A percentile compares a stretch with the other conserved stretches of the same genome.
phyloP scores from a whole-genome alignment of 2,113 vertebrate species.

The Calyptommatus sinebrachiatus region DNA sequence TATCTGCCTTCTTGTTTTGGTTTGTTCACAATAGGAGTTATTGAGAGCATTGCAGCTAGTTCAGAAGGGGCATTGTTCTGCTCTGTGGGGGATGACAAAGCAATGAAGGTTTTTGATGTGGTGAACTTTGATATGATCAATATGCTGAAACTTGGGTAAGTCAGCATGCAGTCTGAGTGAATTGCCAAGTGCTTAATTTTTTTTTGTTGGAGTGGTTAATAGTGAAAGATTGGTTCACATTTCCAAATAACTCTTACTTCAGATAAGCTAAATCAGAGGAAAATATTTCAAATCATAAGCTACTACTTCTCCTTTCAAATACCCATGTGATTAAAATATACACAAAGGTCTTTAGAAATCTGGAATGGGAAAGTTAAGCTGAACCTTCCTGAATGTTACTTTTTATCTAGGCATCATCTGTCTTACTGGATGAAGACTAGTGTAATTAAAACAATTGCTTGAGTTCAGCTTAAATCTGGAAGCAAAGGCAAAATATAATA shows the following conservation, averaged over 20 bases:
- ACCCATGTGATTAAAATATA: background rate
- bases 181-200: background rate
- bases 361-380: background rate
- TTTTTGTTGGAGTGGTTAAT: background rate
- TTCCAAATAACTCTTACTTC: background rate
- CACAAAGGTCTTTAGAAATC: background rate
- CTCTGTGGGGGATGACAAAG: constrained; percentile 94
- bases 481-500: background rate
- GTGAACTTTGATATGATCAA: constrained; percentile 99
- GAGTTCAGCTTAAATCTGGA: background rate
- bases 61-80: constrained; percentile 91
- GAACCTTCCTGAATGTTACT: background rate
- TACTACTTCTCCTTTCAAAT: background rate
- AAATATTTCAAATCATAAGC: background rate
- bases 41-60: constrained; percentile 91
- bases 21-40: constrained; percentile 77
- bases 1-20: background rate
- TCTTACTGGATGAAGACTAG: background rate
- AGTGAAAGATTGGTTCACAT: background rate
- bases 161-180: constrained; percentile 21
- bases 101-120: constrained; percentile 98
- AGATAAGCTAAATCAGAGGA: background rate
- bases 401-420: background rate
- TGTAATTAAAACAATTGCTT: background rate
- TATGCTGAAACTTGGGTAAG: constrained; percentile 96